phyloP scores from a whole-genome alignment of 1,140 invertebrate genomes.

The Nilaparvata lugens region DNA sequence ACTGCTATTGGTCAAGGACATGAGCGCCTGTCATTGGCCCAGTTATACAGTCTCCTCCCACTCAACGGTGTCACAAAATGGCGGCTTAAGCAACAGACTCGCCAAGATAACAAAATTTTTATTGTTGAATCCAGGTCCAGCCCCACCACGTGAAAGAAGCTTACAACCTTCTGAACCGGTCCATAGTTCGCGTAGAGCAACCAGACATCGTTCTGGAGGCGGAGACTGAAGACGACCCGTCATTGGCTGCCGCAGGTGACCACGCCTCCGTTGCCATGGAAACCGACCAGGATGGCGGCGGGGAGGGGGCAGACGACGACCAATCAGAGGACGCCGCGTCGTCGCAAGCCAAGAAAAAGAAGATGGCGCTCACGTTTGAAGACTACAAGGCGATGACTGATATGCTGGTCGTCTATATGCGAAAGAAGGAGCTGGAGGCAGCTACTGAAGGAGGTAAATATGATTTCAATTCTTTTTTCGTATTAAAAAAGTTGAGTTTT shows the following conservation, averaged over 20 bases:
- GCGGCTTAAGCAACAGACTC: too few species aligned
- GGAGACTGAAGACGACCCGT: constrained; percentile 39
- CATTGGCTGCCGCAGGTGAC: too few species aligned
- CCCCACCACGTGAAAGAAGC: constrained; percentile 90
- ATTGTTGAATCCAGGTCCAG: constrained; percentile 45
- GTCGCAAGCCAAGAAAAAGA: constrained; percentile 53
- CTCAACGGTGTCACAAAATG: too few species aligned
- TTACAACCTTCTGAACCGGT: constrained; percentile 87
- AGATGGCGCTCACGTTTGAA: constrained; percentile 85
- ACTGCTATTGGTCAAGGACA: too few species aligned
- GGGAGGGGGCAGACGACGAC: not conserved
- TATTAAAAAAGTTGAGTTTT: too few species aligned
- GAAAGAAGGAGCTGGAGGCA: constrained; percentile 62
- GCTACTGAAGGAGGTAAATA: not conserved
- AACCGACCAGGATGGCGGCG: not conserved
- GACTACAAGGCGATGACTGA: constrained; percentile 91
- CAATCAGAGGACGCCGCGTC: constrained; percentile 19
- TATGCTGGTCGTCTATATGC: constrained; percentile 82
- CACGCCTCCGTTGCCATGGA: not conserved
- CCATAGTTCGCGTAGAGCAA: constrained; percentile 95
- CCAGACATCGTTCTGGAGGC: constrained; percentile 87
- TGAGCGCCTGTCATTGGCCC: too few species aligned
- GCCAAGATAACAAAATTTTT: too few species aligned
- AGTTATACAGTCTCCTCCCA: too few species aligned
- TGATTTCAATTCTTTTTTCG: too few species aligned